Percentiles rank a stretch among this genome's conserved stretches.
Evolutionary conservation across 1,140 invertebrate species (phyloP).

Genomic region (Diachasmimorpha longicaudata): DNA sequence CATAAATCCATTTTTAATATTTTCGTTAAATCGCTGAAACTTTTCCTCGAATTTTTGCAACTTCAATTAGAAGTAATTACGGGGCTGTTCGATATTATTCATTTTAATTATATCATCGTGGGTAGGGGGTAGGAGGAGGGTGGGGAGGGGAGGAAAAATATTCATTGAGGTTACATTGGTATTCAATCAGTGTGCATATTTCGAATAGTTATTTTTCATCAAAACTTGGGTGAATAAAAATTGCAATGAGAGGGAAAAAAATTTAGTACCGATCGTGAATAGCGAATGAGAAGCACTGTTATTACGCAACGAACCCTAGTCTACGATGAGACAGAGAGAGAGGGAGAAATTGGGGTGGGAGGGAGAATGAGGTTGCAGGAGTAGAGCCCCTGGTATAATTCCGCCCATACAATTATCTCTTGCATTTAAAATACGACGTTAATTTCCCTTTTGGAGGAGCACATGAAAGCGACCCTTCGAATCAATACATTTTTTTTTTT

Average conservation of each 20-base stretch:
- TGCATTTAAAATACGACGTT: conserved; percentile 63
- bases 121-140: too few relatives aligned
- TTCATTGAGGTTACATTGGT: conserved; percentile 1
- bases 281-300: conserved; percentile 51
- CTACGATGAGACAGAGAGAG: conserved; percentile 34
- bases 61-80: neutral
- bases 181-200: neutral
- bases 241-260: neutral
- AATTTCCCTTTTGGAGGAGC: conserved; percentile 53
- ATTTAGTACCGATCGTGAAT: neutral
- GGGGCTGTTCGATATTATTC: neutral
- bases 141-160: neutral
- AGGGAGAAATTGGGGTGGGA: neutral
- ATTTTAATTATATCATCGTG: neutral
- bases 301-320: conserved; percentile 47
- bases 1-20: neutral
- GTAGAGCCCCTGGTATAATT: conserved; percentile 53
- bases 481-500: conserved; percentile 44
- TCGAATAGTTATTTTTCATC: neutral
- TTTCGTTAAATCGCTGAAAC: neutral
- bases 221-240: conserved; percentile 1
- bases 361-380: neutral
- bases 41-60: neutral
- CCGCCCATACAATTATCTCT: conserved; percentile 62
- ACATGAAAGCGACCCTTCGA: conserved; percentile 42